Evolutionary conservation across 2,888 invertebrate species (phyloP).

Genomic region (Phortica okadai): DNA sequence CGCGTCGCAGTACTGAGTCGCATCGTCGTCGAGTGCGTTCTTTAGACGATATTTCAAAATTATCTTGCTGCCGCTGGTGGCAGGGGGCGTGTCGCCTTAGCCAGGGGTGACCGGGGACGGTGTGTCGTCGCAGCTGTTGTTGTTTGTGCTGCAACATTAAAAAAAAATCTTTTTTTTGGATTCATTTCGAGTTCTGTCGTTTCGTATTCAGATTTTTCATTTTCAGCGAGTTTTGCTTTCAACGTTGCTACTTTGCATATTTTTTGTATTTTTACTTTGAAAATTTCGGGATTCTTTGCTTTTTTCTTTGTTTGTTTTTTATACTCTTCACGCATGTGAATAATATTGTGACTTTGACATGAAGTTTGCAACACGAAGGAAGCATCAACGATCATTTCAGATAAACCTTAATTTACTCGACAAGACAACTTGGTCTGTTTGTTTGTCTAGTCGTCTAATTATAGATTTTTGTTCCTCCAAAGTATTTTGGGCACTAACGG

Average conservation of each 20-base stretch:
- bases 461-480: too few relatives aligned
- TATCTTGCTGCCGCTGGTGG: conserved; percentile 43
- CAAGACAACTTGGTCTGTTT: too few relatives aligned
- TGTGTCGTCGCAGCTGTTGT: neutral
- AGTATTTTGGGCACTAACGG: too few relatives aligned
- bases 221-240: conserved; percentile 43
- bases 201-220: conserved; percentile 54
- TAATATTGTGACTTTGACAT: neutral
- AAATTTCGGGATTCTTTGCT: neutral
- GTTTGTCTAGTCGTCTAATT: too few relatives aligned
- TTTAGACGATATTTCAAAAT: conserved; percentile 66
- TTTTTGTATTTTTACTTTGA: conserved; percentile 18
- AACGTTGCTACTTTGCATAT: conserved; percentile 46
- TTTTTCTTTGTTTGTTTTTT: conserved; percentile 6
- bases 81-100: conserved; percentile 7
- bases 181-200: conserved; percentile 58
- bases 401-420: too few relatives aligned
- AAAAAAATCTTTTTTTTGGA: neutral
- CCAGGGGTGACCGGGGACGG: neutral
- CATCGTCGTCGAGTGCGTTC: conserved; percentile 43
- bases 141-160: conserved; percentile 23
- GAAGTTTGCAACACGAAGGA: neutral
- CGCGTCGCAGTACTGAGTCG: conserved; percentile 71
- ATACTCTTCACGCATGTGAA: neutral
- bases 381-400: neutral